A percentile compares a stretch with the other conserved stretches of the same genome.
phyloP scores from a whole-genome alignment of 2,888 invertebrate species.

The Oscheius onirici region DNA sequence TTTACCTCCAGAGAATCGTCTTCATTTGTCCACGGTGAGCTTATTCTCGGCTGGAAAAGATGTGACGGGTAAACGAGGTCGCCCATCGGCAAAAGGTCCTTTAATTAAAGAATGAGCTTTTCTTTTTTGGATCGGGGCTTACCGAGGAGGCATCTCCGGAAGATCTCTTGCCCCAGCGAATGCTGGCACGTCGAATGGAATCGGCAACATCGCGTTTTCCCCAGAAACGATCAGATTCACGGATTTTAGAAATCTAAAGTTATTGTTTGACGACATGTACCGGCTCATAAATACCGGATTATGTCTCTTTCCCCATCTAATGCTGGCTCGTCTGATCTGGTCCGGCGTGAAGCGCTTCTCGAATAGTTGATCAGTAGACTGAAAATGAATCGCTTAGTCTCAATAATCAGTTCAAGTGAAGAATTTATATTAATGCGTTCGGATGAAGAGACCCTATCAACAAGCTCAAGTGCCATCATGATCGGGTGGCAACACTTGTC shows the following conservation, averaged over 20 bases:
- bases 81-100: constrained; percentile 1
- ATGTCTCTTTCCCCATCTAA: constrained; percentile 29
- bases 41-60: not conserved
- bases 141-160: not conserved
- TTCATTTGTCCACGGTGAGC: not conserved
- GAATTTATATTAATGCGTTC: no score
- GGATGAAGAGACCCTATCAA: no score
- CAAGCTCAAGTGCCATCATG: no score
- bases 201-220: constrained; percentile 23
- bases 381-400: no score
- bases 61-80: constrained; percentile 12
- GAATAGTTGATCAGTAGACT: not conserved
- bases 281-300: no score
- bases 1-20: no score
- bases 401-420: no score
- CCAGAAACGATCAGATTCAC: constrained; percentile 29
- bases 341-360: constrained; percentile 19
- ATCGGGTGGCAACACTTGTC: not conserved
- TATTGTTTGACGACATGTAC: no score
- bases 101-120: not conserved
- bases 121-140: not conserved
- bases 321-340: constrained; percentile 10
- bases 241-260: not conserved
- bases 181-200: constrained; percentile 9
- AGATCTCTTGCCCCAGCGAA: constrained; percentile 29